A percentile compares a stretch with the other conserved stretches of the same genome.
Conservation (phyloP, 2,113 vertebrate genomes). For the Engraulis encrasicolus region DNA sequence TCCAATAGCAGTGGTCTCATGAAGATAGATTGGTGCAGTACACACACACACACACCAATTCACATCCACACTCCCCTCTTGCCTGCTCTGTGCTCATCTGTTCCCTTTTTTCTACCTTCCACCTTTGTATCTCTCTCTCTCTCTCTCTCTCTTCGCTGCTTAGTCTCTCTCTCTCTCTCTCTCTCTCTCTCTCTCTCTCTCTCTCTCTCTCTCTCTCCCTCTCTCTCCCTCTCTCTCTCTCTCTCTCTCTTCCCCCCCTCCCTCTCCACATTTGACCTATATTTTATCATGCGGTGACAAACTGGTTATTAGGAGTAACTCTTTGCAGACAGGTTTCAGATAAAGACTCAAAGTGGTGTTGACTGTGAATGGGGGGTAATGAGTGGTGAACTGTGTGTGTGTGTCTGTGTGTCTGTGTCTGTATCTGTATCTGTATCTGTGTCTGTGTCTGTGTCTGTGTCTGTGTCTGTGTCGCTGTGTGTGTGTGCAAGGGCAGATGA, state of each 20-base stretch:
- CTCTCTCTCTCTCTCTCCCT: not conserved
- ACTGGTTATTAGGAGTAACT: conserved; percentile 7
- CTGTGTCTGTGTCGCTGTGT: not conserved
- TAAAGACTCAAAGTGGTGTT: not conserved
- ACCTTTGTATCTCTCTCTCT: too few relatives aligned
- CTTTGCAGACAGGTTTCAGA: conserved; percentile 16
- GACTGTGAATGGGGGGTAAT: not conserved
- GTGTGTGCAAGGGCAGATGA: not conserved
- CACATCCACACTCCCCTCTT: too few relatives aligned
- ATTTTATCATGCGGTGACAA: not conserved
- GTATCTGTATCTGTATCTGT: too few relatives aligned
- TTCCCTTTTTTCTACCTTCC: too few relatives aligned
- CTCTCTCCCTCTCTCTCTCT: not conserved
- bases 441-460: not conserved
- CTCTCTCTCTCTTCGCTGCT: not conserved
- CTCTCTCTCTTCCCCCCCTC: not conserved
- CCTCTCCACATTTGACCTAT: not conserved
- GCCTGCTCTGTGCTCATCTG: too few relatives aligned
- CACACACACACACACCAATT: too few relatives aligned
- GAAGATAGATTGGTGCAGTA: too few relatives aligned
- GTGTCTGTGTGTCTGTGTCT: not conserved
- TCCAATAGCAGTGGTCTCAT: too few relatives aligned
- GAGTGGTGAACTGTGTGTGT: not conserved
- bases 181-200: not conserved
- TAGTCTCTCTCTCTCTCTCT: not conserved